Evolutionary conservation across 2,113 vertebrate species (phyloP).

Genomic region (Passer montanus): DNA sequence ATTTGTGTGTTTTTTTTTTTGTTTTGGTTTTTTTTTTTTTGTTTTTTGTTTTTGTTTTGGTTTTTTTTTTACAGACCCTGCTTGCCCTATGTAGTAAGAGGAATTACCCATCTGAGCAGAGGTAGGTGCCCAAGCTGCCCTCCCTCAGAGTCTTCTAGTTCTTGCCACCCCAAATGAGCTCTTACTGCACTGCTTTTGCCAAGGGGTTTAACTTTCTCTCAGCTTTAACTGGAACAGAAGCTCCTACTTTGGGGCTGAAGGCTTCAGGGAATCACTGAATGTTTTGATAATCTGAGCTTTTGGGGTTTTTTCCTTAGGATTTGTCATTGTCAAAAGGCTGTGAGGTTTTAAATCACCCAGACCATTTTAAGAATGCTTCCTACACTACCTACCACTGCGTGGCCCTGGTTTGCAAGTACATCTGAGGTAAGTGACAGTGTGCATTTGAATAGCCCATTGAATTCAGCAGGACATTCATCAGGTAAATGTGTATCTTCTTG

Average conservation of each 20-base stretch:
- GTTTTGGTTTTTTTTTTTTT: too few relatives aligned
- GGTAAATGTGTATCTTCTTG: neutral
- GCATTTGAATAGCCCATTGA: neutral
- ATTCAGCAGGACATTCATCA: neutral
- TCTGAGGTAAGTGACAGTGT: neutral
- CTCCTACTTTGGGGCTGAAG: neutral
- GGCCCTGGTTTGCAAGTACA: neutral
- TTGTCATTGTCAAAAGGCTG: neutral
- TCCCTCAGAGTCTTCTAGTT: neutral
- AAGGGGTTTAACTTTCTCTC: neutral
- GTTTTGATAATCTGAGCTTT: neutral
- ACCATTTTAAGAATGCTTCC: neutral
- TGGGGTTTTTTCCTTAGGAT: neutral
- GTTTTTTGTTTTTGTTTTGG: neutral
- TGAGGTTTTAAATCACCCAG: neutral
- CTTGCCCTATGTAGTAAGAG: neutral
- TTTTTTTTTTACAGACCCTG: neutral
- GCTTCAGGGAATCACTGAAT: neutral
- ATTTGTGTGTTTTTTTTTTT: neutral
- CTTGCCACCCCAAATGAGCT: neutral
- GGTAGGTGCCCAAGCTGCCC: neutral
- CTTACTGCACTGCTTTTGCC: neutral
- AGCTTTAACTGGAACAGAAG: neutral
- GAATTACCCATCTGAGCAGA: neutral
- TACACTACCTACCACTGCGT: neutral